Evolutionary conservation across 2,888 invertebrate species (phyloP).

Genomic region (Nymphalis polychloros): DNA sequence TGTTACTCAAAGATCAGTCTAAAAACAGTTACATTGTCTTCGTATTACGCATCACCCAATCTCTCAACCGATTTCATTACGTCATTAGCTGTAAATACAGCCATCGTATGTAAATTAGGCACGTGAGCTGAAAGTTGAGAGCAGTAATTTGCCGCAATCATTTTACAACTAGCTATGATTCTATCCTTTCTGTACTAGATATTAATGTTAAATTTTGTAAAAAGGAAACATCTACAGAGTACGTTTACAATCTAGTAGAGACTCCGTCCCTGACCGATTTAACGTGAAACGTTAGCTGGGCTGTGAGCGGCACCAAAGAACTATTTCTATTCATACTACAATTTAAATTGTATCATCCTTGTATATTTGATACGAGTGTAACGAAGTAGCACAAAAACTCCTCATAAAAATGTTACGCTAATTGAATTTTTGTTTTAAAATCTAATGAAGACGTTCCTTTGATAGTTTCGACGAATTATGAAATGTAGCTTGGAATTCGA

Average conservation of each 20-base stretch:
- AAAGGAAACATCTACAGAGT: slow-evolving; percentile 23
- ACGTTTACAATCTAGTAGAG: slow-evolving; percentile 22
- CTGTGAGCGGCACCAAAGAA: slow-evolving; percentile 6
- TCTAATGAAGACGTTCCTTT: neutral
- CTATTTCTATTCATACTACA: slow-evolving; percentile 5
- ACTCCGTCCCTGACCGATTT: slow-evolving; percentile 36
- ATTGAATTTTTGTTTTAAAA: neutral
- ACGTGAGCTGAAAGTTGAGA: neutral
- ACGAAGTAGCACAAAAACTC: neutral
- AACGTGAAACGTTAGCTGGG: slow-evolving; percentile 21
- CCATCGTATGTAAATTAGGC: neutral
- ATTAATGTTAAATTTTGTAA: slow-evolving; percentile 23
- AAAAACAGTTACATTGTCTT: no score
- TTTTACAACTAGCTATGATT: slow-evolving; percentile 5
- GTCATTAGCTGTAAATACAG: neutral
- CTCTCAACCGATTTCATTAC: neutral
- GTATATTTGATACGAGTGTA: neutral
- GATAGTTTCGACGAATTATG: slow-evolving; percentile 1
- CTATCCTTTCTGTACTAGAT: neutral
- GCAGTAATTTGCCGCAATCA: neutral
- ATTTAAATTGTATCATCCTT: neutral
- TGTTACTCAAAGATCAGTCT: no score
- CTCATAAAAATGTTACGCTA: neutral
- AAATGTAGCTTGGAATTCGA: neutral
- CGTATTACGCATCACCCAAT: no score